Conservation (phyloP, 1,140 invertebrate species). For the Nixonia krombeini region DNA sequence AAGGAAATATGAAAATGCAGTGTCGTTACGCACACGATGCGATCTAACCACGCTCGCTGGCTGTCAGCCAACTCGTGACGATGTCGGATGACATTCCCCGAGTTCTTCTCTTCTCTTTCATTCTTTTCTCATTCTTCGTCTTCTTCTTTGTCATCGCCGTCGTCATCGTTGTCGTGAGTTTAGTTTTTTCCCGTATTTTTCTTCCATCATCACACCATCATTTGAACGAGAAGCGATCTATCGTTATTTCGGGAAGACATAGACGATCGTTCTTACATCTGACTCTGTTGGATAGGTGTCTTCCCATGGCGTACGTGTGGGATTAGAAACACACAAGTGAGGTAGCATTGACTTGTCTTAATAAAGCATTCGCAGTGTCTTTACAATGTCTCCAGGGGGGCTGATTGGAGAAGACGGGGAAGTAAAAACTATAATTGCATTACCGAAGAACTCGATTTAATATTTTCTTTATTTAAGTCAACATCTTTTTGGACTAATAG, state of each 20-base stretch:
- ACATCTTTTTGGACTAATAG: too few species aligned
- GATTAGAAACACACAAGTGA: background rate
- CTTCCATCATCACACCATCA: background rate
- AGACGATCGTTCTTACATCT: constrained; percentile 12
- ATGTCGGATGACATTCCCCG: constrained; percentile 23
- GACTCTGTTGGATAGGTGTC: constrained; percentile 5
- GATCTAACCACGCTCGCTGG: constrained; percentile 11
- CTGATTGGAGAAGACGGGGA: background rate
- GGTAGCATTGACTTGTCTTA: background rate
- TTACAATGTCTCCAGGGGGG: too few species aligned
- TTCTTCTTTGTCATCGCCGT: too few species aligned
- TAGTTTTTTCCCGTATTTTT: too few species aligned
- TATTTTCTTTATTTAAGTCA: too few species aligned
- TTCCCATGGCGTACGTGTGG: background rate
- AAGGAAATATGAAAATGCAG: constrained; percentile 8
- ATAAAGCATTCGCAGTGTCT: background rate
- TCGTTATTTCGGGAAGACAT: constrained; percentile 20
- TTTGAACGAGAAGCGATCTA: constrained; percentile 24
- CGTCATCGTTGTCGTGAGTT: too few species aligned
- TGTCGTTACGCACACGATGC: constrained; percentile 14
- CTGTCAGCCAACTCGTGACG: constrained; percentile 20
- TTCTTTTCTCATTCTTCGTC: constrained; percentile 4
- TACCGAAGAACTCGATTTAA: too few species aligned
- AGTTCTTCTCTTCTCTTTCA: constrained; percentile 32
- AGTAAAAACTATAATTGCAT: background rate